These are phyloP conservation scores for Mycteria americana DNA, from an alignment of 2,797 vertebrate genomes.

Conservation along the genomic window DNA sequence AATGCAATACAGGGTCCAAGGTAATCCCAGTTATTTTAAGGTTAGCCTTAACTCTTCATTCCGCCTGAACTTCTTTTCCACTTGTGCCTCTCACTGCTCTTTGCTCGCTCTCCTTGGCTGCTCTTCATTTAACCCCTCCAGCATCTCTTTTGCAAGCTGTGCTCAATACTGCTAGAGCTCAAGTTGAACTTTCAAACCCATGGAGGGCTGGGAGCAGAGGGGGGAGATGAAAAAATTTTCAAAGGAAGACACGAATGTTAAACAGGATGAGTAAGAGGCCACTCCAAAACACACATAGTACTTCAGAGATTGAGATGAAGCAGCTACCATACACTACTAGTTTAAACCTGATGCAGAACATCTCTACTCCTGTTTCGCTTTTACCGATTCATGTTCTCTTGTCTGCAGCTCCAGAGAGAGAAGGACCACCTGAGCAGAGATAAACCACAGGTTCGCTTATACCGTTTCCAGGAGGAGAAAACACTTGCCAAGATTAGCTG, in stretches of 20 bases:
- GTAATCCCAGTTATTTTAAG: not conserved
- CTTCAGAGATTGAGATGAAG: slow-evolving; percentile 24
- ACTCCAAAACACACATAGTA: slow-evolving; percentile 1
- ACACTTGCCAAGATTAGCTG: not conserved
- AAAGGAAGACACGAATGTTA: not conserved
- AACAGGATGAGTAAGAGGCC: not conserved
- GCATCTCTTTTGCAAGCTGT: not conserved
- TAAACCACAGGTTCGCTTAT: not conserved
- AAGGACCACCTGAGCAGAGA: slow-evolving; percentile 10
- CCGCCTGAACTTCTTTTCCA: not conserved
- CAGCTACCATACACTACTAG: not conserved
- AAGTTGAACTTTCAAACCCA: slow-evolving; percentile 20
- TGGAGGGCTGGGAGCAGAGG: not conserved
- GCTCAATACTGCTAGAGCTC: not conserved
- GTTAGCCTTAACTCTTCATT: not conserved
- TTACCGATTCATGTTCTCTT: not conserved
- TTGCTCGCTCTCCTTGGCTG: not conserved
- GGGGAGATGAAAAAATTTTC: not conserved
- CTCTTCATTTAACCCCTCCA: not conserved
- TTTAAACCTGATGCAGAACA: slow-evolving; percentile 19
- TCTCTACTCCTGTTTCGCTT: slow-evolving; percentile 20
- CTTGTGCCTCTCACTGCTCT: not conserved
- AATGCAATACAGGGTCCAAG: not conserved
- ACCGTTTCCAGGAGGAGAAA: not conserved
- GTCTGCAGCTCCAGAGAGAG: not conserved